Base-by-base conservation (phyloP, 2,888 invertebrate genomes). In the Caenorhabditis drosophilae region DNA sequence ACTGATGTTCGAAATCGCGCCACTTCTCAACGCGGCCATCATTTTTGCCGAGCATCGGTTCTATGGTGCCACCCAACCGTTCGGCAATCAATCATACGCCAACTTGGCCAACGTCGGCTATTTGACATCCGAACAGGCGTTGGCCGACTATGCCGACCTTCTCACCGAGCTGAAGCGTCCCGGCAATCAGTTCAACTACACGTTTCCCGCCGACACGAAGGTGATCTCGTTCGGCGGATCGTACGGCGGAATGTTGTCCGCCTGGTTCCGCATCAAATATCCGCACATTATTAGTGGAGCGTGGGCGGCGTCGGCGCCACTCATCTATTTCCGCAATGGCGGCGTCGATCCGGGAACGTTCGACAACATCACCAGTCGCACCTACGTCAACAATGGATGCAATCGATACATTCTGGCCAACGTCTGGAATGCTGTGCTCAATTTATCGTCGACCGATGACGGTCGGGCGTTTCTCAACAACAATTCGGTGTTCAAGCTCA, bases 21-120 rank as follows among this genome's bases (percentile, higher is more conserved):
- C 88, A 4, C 85, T 89, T 76, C 91, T 92, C 83, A 87, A 87
- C 46, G 95, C 95, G 0, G 85, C 91, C 75, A 81, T 97, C 6
- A 88, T 94, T 1, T 94, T 94, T 85, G 94, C 93, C 15, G 96
- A 97, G 83, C 96, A 97, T 85, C 89, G 96, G 85, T 96, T 92
- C 84, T 96, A 97, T 84, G 96, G 96, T 6, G 85, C 88, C 63
- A 92, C 93, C 0, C 82, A 92, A 85, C 96, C 96, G 0, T 94
- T 90, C 84, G 92, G 92, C 2, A 89, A 91, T 12, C n/a, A 41
- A 1, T 52, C 52, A 0, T 60, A 60, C 27, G 9, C 51, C 26
- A 46, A 44, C 23, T 51, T 40, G 16, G 36, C 42, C 1, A 73
- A 84, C 31, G 45, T 85, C 49, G 84, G 84, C 49, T 96, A 91